Evolutionary conservation across 2,113 vertebrate genomes (phyloP).

Genomic region (Argyrosomus japonicus): DNA sequence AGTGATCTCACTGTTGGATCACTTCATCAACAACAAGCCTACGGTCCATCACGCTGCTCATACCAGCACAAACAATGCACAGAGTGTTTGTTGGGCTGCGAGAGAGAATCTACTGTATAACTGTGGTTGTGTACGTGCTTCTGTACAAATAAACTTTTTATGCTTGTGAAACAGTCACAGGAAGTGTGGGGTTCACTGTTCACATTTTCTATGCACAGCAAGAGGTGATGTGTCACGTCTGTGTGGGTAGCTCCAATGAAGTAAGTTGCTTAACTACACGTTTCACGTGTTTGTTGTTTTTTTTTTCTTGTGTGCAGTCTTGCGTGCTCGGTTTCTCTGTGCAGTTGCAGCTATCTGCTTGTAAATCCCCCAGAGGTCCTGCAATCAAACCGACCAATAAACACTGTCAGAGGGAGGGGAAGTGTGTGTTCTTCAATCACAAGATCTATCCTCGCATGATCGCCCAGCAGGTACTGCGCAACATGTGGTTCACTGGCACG

Average conservation of each 20-base stretch:
- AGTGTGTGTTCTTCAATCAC: slow-evolving; percentile 47
- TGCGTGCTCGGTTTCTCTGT: slow-evolving; percentile 35
- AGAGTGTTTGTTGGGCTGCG: neutral
- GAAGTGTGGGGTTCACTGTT: slow-evolving; percentile 32
- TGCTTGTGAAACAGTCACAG: slow-evolving; percentile 59
- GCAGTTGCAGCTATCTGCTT: slow-evolving; percentile 25
- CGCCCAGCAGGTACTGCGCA: slow-evolving; percentile 41
- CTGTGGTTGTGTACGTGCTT: neutral
- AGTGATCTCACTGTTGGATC: slow-evolving; percentile 28
- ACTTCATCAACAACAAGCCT: slow-evolving; percentile 28
- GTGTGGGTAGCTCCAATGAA: slow-evolving; percentile 37
- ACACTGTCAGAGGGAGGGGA: slow-evolving; percentile 9
- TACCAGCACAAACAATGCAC: slow-evolving; percentile 12
- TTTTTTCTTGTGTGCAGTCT: slow-evolving; percentile 11
- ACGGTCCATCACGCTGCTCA: neutral
- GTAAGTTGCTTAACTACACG: slow-evolving; percentile 41
- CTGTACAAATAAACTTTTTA: slow-evolving; percentile 6
- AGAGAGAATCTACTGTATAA: neutral
- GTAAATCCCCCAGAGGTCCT: slow-evolving; percentile 42
- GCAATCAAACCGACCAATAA: slow-evolving; percentile 53
- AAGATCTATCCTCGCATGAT: slow-evolving; percentile 26
- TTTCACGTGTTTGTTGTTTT: neutral
- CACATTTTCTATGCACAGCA: neutral
- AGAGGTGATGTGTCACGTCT: slow-evolving; percentile 45
- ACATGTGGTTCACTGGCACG: slow-evolving; percentile 17